Base-by-base conservation (phyloP, 1,140 invertebrate genomes). In the Drosophila kikkawai region DNA sequence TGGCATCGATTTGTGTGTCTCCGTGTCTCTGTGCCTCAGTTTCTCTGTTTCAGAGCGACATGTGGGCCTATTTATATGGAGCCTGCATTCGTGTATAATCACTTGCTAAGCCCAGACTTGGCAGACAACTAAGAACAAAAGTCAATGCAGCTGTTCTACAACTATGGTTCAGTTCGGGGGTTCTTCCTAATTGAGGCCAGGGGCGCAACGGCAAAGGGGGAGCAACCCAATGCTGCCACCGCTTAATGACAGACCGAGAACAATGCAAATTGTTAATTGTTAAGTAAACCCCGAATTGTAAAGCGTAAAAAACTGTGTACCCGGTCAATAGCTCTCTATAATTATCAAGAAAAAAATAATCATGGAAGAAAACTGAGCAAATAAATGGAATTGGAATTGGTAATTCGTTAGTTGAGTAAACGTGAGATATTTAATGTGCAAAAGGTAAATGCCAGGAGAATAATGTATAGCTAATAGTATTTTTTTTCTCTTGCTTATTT, bases 71-170 rank as follows among this genome's bases (percentile, higher is more conserved):
- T 67, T 22, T 53, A 57, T 50, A 29, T 58, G 44, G 37, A 41
- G 41, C 51, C 29, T 75, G 71, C 70, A 75, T 65, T 67, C 67
- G 42, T 47, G 51, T 65, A 63, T 75, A 75, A 75, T 75, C 73
- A 65, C 73, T 75, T 53, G 71, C 71, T 66, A 75, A 66, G 73
- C 61, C 55, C 29, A 45, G 50, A 75, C 74, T 76, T 57, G 50
- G 57, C 70, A 75, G 71, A 75, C 59, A 61, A 64, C 61, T 66
- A 64, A 57, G 59, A 75, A 75, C 70, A 75, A 75, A 65, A 65
- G 73, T 75, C 73, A 42, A 50, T 75, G 73, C 73, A 75, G 73
- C 73, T 48, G 47, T 48, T 48, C 47, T 3, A n/a, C 26, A 19
- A 36, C 32, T 36, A 19, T 55, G 13, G 12, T 15, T 36, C 50